Base-by-base conservation (phyloP, 2,888 invertebrate species). In the Cerceris rybyensis region DNA sequence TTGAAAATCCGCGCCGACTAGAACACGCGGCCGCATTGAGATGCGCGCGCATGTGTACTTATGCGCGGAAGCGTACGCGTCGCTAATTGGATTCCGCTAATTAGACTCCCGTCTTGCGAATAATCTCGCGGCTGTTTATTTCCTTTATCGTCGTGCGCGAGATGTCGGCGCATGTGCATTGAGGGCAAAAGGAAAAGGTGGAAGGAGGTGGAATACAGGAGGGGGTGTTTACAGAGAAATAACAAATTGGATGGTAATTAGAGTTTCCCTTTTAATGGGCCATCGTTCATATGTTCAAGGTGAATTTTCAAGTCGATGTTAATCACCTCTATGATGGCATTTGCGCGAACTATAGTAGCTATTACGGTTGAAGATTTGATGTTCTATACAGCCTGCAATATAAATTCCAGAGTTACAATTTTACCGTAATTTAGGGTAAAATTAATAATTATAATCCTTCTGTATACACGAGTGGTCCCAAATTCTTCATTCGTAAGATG, bases 51-150 rank as follows among this genome's bases (percentile, higher is more conserved):
- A 28, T 28, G 28, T 28, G 28, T 28, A 46, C 46, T 11, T 50
- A 41, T 57, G 14, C 49, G 55, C 69, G 76, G 63, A 71, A 70
- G 68, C 58, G 41, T 41, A 14, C 49, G 66, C 63, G 11, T 50
- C 41, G 71, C 70, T 83, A 84, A 83, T 81, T 83, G 81, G 70
- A 84, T 84, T 84, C 70, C 50, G 61, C 67, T 83, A 81, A 83
- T 84, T 81, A 81, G 71, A 42, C 64, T 57, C 6, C 58, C 67
- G 57, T 49, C 55, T 69, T 55, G 59, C 60, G 60, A 57, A 68
- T 63, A 59, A 76, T 71, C 50, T 52, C 58, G 49, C 60, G 69
- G n/a, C 9, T 75, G 52, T 79, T 75, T 72, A 69, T 75, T 68
- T 58, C 65, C 61, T 72, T 68, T 16, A 57, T 70, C 70, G 68